Base-by-base conservation (phyloP, 2,113 vertebrate genomes). In the Sinosuthora webbiana region DNA sequence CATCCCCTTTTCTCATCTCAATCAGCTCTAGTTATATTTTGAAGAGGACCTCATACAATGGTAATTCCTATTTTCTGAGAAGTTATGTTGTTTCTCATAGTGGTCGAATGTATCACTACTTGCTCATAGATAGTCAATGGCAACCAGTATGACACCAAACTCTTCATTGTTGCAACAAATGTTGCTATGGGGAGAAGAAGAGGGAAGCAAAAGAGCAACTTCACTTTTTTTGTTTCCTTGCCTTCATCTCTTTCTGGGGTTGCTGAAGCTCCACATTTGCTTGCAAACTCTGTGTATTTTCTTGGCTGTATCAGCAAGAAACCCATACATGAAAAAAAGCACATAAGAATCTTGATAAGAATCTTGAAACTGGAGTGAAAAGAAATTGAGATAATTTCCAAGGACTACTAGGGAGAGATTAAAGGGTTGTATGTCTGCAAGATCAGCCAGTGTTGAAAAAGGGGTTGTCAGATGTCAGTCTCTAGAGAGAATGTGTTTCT, bases 41-140 rank as follows among this genome's bases (percentile, higher is more conserved):
- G 70, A 53, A 73, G 18, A 41, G 16, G 8, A 74, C 67, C 52
- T 57, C 19, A 3, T 27, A 7, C 8, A 21, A 56, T 0, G 0
- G 4, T 41, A 67, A 45, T 87, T 28, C 7, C 6, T 64, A 1
- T 60, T 92, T 95, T 74, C 64, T 57, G 60, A 52, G 64, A 44
- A 50, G 39, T 68, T 68, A 10, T 0, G 1, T 71, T 64, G 25
- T 21, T 93, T 77, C 59, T 91, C 21, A 23, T 22, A 24, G 49
- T 44, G n/a, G 53, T 89, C 45, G 74, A 20, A 52, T 21, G 23
- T 86, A 31, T 59, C 59, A 15, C 16, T 64, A 17, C 30, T 86
- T 93, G 37, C 23, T 80, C n/a, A 60, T 28, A 76, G 52, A 16
- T 20, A 35, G 35, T 57, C 31, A 11, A 4, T 73, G 60, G 33